Conservation (phyloP, 1,140 invertebrate genomes). For the Eulimnadia texana region DNA sequence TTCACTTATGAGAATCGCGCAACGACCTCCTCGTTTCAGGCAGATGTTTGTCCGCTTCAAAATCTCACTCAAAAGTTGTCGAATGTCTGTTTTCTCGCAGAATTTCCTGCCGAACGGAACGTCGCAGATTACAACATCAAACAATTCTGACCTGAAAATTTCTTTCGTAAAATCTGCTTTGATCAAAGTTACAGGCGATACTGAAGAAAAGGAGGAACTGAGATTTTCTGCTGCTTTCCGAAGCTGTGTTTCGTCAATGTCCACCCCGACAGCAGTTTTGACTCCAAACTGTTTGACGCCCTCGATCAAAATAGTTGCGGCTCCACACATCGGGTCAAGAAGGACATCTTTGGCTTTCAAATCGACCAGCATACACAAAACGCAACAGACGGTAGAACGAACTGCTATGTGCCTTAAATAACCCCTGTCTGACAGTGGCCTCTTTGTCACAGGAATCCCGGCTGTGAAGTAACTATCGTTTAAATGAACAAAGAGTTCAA, state of each 20-base stretch:
- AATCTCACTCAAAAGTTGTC: neutral
- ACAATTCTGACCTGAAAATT: neutral
- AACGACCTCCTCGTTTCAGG: slow-evolving; percentile 1
- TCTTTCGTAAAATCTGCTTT: slow-evolving; percentile 7
- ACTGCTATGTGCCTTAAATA: slow-evolving; percentile 15
- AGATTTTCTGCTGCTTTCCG: slow-evolving; percentile 15
- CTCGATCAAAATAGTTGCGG: slow-evolving; percentile 18
- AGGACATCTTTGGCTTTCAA: slow-evolving; percentile 4
- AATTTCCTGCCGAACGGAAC: slow-evolving; percentile 19
- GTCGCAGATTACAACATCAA: slow-evolving; percentile 17
- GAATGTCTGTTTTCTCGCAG: neutral
- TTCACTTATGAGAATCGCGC: slow-evolving; percentile 16
- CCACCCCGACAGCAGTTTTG: slow-evolving; percentile 9
- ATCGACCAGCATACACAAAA: slow-evolving; percentile 11
- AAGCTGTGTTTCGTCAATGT: slow-evolving; percentile 13
- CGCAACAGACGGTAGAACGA: slow-evolving; percentile 16
- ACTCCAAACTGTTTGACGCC: slow-evolving; percentile 7
- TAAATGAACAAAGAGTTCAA: slow-evolving; percentile 17
- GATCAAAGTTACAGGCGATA: neutral
- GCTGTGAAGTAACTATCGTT: slow-evolving; percentile 16
- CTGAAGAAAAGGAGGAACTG: neutral
- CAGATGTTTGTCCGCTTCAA: slow-evolving; percentile 7
- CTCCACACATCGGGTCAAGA: slow-evolving; percentile 19
- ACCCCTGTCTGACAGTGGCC: slow-evolving; percentile 16
- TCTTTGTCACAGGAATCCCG: slow-evolving; percentile 16